These are phyloP conservation scores for Metopia argyrocephala DNA, from an alignment of 2,888 invertebrate species.

Conservation along the genomic window DNA sequence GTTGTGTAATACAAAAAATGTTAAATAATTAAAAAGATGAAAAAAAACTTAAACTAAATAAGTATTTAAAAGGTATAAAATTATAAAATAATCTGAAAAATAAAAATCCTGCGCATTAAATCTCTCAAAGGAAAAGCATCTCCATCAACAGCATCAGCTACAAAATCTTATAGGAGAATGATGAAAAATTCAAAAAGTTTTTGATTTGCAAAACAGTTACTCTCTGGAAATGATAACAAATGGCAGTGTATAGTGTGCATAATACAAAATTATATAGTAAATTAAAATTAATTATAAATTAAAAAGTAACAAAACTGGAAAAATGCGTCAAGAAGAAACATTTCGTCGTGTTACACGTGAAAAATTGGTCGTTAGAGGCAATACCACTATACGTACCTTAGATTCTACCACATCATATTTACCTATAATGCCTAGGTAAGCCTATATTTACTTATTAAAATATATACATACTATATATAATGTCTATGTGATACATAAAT, in stretches of 20 bases:
- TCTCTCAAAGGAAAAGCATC: slow-evolving; percentile 28
- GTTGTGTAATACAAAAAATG: slow-evolving; percentile 56
- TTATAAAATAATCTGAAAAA: slow-evolving; percentile 10
- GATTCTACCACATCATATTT: slow-evolving; percentile 78
- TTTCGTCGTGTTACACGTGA: slow-evolving; percentile 78
- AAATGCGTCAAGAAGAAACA: slow-evolving; percentile 77
- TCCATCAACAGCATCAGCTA: slow-evolving; percentile 41
- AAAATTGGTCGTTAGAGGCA: slow-evolving; percentile 77
- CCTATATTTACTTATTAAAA: slow-evolving; percentile 12
- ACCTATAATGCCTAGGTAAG: slow-evolving; percentile 75
- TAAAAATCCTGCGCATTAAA: slow-evolving; percentile 65
- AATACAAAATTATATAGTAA: slow-evolving; percentile 5
- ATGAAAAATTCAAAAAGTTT: slow-evolving; percentile 13
- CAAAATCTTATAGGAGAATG: slow-evolving; percentile 64
- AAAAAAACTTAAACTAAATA: slow-evolving; percentile 17
- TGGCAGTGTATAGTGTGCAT: slow-evolving; percentile 27
- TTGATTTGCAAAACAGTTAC: no score
- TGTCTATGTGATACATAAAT: no score
- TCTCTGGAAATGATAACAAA: slow-evolving; percentile 32
- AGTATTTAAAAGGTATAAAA: not conserved
- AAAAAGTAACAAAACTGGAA: slow-evolving; percentile 59
- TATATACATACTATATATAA: not conserved
- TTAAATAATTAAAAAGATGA: slow-evolving; percentile 13
- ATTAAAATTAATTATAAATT: slow-evolving; percentile 34
- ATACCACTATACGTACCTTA: slow-evolving; percentile 78